These are phyloP conservation scores for Sebastes hubbsi DNA, from an alignment of 2,797 vertebrate genomes.

Conservation along the genomic window DNA sequence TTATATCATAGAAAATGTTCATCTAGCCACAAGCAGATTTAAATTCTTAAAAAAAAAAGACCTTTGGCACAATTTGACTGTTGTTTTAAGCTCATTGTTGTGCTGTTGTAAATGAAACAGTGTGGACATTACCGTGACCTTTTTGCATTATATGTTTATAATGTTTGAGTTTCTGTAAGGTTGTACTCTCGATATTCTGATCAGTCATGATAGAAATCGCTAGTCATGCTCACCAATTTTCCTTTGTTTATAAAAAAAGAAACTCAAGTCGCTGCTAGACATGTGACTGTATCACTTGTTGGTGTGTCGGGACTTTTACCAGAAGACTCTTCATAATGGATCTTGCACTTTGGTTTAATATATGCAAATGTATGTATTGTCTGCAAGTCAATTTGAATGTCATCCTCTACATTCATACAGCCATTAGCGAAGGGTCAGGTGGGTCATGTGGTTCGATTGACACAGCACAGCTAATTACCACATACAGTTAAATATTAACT, in stretches of 20 bases:
- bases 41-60: not conserved
- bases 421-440: constrained; percentile 11
- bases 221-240: not conserved
- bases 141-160: not conserved
- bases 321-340: not conserved
- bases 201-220: not conserved
- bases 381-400: constrained; percentile 13
- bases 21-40: not conserved
- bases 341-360: not conserved
- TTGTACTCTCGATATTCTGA: too few relatives aligned
- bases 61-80: not conserved
- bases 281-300: not conserved
- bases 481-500: constrained; percentile 20
- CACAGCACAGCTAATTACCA: constrained; percentile 27
- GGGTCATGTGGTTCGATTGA: constrained; percentile 15
- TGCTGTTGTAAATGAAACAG: not conserved
- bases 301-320: not conserved
- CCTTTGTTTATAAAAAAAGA: not conserved
- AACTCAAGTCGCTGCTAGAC: not conserved
- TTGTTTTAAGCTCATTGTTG: not conserved
- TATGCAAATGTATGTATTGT: constrained; percentile 18
- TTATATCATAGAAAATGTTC: not conserved
- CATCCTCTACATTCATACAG: constrained; percentile 3
- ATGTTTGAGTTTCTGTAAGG: not conserved
- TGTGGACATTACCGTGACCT: not conserved